Base-by-base conservation (phyloP, 2,113 vertebrate genomes). In the Accipiter virgatus region DNA sequence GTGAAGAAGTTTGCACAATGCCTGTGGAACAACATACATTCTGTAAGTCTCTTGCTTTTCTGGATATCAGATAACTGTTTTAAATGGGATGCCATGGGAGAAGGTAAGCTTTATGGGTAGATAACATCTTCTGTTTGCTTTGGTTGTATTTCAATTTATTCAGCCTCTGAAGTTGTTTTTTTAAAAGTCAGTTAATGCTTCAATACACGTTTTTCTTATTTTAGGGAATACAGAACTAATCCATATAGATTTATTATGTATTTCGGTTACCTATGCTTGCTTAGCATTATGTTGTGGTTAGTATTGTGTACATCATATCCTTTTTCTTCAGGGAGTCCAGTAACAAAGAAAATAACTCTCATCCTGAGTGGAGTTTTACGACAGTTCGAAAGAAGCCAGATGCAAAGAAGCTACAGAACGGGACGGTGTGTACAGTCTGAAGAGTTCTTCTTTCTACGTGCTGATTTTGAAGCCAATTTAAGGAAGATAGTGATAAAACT, bases 301-400 rank as follows among this genome's bases (percentile, higher is more conserved):
- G n/a, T 63, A 6, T 68, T 86, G 65, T 47, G 82, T 29, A 77
- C n/a, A 65, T 79, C 1, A 0, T 93, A 20, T 86, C 59, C 77
- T 92, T 97, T 96, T 77, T 82, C 80, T 90, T 91, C 95, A 99
- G 99, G 88, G 99, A 99, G 96, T 98, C 99, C 74, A 99, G 97
- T 94, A 99, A 98, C 95, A 99, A 98, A 75, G 99, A 99, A 92
- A 99, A 98, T 50, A 98, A 98, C 86, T 98, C 98, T 92, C 98
- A 98, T 68, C 98, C 98, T 52, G 98, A 99, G 95, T 99, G 99
- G 99, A 98, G 98, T 79, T 99, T 99, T 96, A 99, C 99, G 62
- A 99, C 99, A 1, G 99, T 99, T 79, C 98, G 99, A n/a, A 99
- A 99, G 98, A 99, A 99, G 97, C 98, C 99, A 1, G 99, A 99